Evolutionary conservation across 2,113 vertebrate species (phyloP), one percentile per base, ranked within the genome.

Genomic region (Zapus hudsonius): DNA sequence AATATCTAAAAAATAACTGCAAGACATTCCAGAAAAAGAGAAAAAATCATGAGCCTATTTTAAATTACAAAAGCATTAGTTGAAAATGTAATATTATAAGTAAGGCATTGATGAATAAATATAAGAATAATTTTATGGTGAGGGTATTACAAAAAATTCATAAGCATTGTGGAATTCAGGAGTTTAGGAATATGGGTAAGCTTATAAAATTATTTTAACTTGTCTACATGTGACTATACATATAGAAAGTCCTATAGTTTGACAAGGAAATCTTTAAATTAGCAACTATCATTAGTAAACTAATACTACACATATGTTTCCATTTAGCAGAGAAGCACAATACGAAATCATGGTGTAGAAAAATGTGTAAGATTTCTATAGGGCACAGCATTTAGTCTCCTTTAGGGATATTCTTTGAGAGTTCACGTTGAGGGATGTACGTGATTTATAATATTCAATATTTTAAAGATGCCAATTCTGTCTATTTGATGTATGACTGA

Each of bases 231-330:
- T n/a, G n/a, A n/a, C n/a, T n/a, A n/a, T n/a, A n/a, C n/a, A n/a
- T n/a, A n/a, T n/a, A n/a, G n/a, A n/a, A n/a, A n/a, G n/a, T n/a
- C n/a, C n/a, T 76, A 80, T 89, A 93, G 91, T 89, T 1, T 44
- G 7, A 70, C 70, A 66, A 93, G 76, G 47, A 89, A 91, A 80
- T 5, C 19, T 87, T 82, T 89, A 19, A 74, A 55, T 82, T 88
- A 73, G 15, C 75, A 64, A 76, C n/a, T 29, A 13, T 42, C 31
- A 69, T 31, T 36, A 63, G 6, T 72, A 75, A 91, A 11, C 9
- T 57, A 74, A 61, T 7, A 94, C 73, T 90, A 70, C 5, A 63
- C 3, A 38, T 52, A 3, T 29, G 22, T 89, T 92, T 82, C 16
- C 15, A 25, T 17, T 17, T 42, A 69, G 5, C 5, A 38, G 7